phyloP scores from a whole-genome alignment of 1,140 invertebrate genomes.

The Rhizoglyphus robini region DNA sequence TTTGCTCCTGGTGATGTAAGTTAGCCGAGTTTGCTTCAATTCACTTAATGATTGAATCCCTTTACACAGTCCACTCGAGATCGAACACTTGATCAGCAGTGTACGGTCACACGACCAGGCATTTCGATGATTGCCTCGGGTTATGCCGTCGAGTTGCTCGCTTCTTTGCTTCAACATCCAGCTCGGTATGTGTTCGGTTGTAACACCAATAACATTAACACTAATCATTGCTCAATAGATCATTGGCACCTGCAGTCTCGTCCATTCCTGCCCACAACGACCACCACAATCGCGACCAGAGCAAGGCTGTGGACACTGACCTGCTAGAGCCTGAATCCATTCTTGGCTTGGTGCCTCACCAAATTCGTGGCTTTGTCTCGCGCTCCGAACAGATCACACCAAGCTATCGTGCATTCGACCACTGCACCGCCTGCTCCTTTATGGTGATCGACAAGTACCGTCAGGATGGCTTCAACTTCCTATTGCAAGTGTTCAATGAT shows the following conservation, averaged over 20 bases:
- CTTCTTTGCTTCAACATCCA: conserved; percentile 76
- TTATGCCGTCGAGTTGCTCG: conserved; percentile 76
- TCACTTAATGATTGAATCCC: too few relatives aligned
- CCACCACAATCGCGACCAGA: conserved; percentile 20
- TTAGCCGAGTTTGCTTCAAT: too few relatives aligned
- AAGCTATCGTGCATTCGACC: conserved; percentile 63
- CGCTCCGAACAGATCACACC: conserved; percentile 63
- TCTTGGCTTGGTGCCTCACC: conserved; percentile 78
- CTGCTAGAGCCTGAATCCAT: conserved; percentile 41
- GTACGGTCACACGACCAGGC: conserved; percentile 91
- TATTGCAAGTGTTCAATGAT: conserved; percentile 69
- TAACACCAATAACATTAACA: too few relatives aligned
- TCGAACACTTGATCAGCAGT: conserved; percentile 93
- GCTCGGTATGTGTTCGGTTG: too few relatives aligned
- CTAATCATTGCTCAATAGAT: too few relatives aligned
- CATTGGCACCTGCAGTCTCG: conserved; percentile 49
- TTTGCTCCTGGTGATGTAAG: conserved; percentile 91
- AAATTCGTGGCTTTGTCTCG: conserved; percentile 76
- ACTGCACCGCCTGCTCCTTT: conserved; percentile 79
- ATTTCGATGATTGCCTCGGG: conserved; percentile 78
- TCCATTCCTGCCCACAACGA: neutral
- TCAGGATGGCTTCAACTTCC: conserved; percentile 54
- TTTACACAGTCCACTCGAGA: too few relatives aligned
- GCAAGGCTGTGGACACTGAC: conserved; percentile 29
- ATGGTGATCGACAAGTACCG: conserved; percentile 43